Percentiles rank a stretch among this genome's conserved stretches.
Conservation (phyloP, 2,888 invertebrate species). For the Euplagia quadripunctaria region DNA sequence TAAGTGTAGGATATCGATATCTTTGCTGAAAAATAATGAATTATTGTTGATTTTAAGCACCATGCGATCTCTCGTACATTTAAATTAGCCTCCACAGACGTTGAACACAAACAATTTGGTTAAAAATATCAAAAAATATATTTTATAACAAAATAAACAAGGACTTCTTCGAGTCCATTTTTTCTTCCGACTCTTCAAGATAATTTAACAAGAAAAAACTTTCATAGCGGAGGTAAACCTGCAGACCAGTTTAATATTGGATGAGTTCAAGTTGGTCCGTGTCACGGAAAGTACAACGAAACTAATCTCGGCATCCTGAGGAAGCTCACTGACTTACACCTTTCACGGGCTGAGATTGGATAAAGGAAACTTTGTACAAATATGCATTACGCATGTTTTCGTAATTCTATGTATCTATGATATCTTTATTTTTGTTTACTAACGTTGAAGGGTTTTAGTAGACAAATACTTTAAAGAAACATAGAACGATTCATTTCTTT, state of each 20-base stretch:
- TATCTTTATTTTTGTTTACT: too few relatives aligned
- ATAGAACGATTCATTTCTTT: too few relatives aligned
- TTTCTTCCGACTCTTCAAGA: conserved; percentile 19
- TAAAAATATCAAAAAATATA: neutral
- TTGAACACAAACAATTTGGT: neutral
- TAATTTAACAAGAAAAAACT: conserved; percentile 4
- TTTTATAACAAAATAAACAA: neutral
- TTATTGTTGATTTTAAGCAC: too few relatives aligned
- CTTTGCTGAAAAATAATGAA: too few relatives aligned
- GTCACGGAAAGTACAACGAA: neutral
- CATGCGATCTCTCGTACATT: too few relatives aligned
- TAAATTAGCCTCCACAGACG: too few relatives aligned
- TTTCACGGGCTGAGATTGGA: neutral
- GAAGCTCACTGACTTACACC: neutral
- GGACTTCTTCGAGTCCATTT: neutral
- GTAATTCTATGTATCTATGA: too few relatives aligned
- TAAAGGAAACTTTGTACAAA: neutral
- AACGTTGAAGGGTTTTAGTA: too few relatives aligned
- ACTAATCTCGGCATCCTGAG: conserved; percentile 4
- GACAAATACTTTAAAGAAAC: too few relatives aligned
- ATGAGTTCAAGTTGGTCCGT: conserved; percentile 6
- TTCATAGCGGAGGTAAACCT: neutral
- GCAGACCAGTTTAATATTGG: conserved; percentile 5
- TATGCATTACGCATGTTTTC: neutral
- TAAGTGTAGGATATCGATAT: too few relatives aligned